Conservation (phyloP, 2,113 vertebrate genomes). For the Dipodomys ordii region DNA sequence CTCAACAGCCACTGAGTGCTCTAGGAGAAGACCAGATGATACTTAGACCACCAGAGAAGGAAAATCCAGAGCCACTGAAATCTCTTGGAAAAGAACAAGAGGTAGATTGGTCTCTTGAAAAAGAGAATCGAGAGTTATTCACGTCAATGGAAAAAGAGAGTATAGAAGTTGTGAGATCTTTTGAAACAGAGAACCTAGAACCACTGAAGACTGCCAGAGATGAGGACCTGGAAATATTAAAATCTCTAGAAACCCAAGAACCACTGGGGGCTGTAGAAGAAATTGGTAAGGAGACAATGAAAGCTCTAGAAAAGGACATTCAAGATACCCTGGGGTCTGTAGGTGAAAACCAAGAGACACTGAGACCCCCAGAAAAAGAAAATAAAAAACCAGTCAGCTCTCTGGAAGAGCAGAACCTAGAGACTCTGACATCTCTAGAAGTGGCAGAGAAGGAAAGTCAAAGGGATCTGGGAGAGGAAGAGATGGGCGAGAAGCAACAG, state of each 20-base stretch:
- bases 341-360: slow-evolving; percentile 1
- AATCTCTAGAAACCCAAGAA: not conserved
- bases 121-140: slow-evolving; percentile 44
- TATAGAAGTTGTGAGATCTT: not conserved
- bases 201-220: not conserved
- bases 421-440: not conserved
- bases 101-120: not conserved
- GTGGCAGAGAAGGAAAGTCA: not conserved
- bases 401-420: not conserved
- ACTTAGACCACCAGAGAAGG: not conserved
- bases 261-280: not conserved
- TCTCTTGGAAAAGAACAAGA: slow-evolving; percentile 45
- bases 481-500: not conserved
- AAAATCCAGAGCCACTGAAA: not conserved
- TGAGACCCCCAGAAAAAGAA: not conserved
- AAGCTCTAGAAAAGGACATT: slow-evolving; percentile 15
- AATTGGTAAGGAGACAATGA: not conserved
- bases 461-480: not conserved
- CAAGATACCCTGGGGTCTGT: not conserved
- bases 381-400: not conserved
- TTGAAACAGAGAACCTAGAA: slow-evolving; percentile 20
- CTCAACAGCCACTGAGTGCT: not conserved
- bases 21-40: not conserved
- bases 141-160: not conserved
- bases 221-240: not conserved